Conservation (phyloP, 1,140 invertebrate species). For the Portunus trituberculatus region DNA sequence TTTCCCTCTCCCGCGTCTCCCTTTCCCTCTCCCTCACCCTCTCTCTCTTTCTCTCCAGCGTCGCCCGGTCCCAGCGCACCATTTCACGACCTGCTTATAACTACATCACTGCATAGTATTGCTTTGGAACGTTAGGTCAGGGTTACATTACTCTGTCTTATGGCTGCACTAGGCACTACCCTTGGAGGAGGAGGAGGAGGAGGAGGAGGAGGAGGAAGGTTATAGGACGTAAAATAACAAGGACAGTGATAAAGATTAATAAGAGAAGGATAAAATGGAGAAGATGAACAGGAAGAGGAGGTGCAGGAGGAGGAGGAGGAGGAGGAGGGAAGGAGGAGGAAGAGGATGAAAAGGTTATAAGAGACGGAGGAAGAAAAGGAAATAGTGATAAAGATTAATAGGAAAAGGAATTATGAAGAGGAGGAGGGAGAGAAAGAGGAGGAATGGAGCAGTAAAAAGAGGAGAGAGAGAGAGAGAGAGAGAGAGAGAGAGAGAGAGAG, state of each 20-base stretch:
- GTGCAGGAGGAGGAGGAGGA: background rate
- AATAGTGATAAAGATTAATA: no score
- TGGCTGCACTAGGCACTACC: background rate
- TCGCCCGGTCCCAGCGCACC: background rate
- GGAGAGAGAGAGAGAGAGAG: no score
- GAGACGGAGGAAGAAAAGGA: no score
- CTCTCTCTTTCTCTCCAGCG: conserved; percentile 15
- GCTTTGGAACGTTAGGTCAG: background rate
- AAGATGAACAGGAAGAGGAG: background rate
- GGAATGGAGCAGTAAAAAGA: no score
- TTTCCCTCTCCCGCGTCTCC: conserved; percentile 3
- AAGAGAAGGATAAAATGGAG: background rate
- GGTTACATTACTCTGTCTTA: background rate
- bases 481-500: background rate
- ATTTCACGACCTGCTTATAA: background rate
- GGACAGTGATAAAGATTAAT: background rate
- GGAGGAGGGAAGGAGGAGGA: no score
- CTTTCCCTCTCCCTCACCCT: background rate
- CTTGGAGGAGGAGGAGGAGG: background rate
- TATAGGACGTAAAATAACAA: no score
- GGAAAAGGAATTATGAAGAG: no score
- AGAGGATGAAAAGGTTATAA: no score
- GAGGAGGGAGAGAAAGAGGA: no score
- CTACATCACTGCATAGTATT: conserved; percentile 7
- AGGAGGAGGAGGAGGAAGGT: background rate